These are phyloP conservation scores for Pterocles burchelli DNA, from an alignment of 2,113 vertebrate genomes.

Conservation along the genomic window DNA sequence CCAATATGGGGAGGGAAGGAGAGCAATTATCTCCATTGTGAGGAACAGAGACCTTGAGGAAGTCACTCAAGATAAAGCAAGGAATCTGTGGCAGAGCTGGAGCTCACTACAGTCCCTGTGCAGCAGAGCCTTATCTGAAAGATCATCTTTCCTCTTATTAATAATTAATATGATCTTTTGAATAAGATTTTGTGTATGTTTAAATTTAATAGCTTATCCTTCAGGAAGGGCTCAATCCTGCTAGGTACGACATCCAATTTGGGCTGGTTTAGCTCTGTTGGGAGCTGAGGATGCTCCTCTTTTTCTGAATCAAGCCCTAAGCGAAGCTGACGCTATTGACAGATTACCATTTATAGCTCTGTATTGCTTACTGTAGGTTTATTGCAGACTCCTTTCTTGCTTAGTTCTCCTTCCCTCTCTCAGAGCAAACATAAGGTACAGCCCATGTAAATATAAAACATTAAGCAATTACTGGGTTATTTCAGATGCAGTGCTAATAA, in stretches of 20 bases:
- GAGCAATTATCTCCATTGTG: neutral
- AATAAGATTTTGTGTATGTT: constrained; percentile 21
- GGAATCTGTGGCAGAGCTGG: neutral
- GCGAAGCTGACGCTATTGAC: constrained; percentile 6
- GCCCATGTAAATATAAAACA: constrained; percentile 64
- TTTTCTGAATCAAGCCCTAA: neutral
- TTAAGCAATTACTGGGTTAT: constrained; percentile 63
- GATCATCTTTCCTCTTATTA: constrained; percentile 14
- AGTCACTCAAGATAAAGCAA: neutral
- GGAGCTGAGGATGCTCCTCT: constrained; percentile 4
- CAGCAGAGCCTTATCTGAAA: neutral
- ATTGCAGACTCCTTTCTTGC: constrained; percentile 26
- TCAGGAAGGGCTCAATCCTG: constrained; percentile 1
- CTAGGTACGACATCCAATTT: neutral
- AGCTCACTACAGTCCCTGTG: neutral
- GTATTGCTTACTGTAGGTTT: constrained; percentile 57
- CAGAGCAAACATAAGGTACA: constrained; percentile 49
- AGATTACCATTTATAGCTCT: constrained; percentile 41
- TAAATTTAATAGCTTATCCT: constrained; percentile 27
- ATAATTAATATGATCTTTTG: constrained; percentile 22
- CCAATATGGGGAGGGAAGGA: neutral
- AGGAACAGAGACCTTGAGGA: neutral
- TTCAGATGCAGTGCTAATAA: constrained; percentile 53
- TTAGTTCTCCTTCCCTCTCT: constrained; percentile 19
- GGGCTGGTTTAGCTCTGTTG: neutral